phyloP scores from a whole-genome alignment of 2,797 vertebrate species.

The Smutsia temminckii region DNA sequence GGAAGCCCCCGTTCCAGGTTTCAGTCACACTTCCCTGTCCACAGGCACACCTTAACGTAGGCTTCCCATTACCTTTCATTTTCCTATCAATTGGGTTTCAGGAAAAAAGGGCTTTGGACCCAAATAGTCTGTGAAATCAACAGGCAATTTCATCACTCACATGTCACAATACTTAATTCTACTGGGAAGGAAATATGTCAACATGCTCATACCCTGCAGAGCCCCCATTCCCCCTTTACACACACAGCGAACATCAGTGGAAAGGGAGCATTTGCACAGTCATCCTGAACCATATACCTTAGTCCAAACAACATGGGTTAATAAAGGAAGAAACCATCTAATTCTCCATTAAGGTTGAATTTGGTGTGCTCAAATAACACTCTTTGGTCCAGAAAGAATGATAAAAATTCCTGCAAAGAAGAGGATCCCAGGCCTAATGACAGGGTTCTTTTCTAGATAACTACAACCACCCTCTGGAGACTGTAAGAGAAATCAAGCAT shows the following conservation, averaged over 20 bases:
- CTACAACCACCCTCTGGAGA: neutral
- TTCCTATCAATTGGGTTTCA: neutral
- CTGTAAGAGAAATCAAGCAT: neutral
- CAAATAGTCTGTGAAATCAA: neutral
- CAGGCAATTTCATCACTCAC: neutral
- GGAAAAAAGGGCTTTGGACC: neutral
- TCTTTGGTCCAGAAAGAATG: neutral
- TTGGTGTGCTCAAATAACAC: neutral
- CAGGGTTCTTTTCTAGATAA: neutral
- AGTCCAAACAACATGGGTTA: neutral
- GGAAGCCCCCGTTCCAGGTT: fast-evolving
- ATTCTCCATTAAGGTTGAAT: neutral
- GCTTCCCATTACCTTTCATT: neutral
- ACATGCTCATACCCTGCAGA: neutral
- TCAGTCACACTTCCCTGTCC: neutral
- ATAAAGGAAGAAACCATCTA: neutral
- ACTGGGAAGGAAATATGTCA: neutral
- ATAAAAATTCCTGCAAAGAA: neutral
- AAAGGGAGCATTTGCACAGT: neutral
- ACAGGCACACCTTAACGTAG: neutral
- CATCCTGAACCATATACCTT: neutral
- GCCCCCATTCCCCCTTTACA: neutral
- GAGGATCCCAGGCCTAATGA: neutral
- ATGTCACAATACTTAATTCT: neutral
- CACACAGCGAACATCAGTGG: neutral